Evolutionary conservation across 2,113 vertebrate genomes (phyloP).

Genomic region (human): GRCh38 chr13:92748501-92749000

Average conservation of each 20-base stretch:
- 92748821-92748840: background rate
- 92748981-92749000: background rate
- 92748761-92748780: background rate
- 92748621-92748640: background rate
- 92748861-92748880: background rate
- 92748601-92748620: too few species aligned
- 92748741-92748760: slow-evolving; percentile 46
- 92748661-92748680: background rate
- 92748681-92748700: slow-evolving; percentile 40
- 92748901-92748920: background rate
- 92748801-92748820: background rate
- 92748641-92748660: background rate
- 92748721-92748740: background rate
- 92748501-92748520: too few species aligned
- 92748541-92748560: too few species aligned
- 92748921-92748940: background rate
- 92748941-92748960: background rate
- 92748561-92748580: too few species aligned
- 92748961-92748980: background rate
- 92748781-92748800: background rate
- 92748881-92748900: background rate
- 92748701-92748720: background rate
- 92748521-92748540: too few species aligned
- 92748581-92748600: too few species aligned
- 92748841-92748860: background rate